phyloP scores from a whole-genome alignment of 2,888 invertebrate species.

The Apeira syringaria region DNA sequence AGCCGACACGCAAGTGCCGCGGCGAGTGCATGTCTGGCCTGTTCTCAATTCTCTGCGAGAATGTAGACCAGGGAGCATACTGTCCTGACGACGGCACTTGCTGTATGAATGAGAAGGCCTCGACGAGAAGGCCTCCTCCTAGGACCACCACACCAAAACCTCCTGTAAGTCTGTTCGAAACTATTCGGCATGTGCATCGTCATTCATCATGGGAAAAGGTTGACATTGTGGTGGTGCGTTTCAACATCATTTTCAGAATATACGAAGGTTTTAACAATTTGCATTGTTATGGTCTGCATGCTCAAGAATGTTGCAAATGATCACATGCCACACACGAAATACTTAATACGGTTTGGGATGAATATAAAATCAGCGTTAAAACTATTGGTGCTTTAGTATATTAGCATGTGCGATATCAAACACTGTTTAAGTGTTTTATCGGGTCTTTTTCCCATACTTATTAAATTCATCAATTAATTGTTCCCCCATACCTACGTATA shows the following conservation, averaged over 20 bases:
- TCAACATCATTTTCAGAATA: neutral
- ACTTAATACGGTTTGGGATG: too few relatives aligned
- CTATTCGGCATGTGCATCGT: conserved; percentile 1
- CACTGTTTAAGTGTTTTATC: too few relatives aligned
- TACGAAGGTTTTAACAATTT: too few relatives aligned
- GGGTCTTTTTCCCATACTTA: too few relatives aligned
- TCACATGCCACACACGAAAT: too few relatives aligned
- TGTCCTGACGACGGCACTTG: conserved; percentile 91
- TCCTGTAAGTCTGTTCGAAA: conserved; percentile 4
- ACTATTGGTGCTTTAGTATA: too few relatives aligned
- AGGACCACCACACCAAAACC: conserved; percentile 47
- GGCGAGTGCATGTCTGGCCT: conserved; percentile 93
- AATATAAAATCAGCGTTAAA: too few relatives aligned
- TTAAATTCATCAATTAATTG: too few relatives aligned
- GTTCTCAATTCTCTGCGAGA: conserved; percentile 93
- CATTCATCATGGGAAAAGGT: neutral
- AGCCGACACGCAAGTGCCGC: conserved; percentile 44
- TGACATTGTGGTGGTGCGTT: neutral
- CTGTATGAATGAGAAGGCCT: conserved; percentile 86
- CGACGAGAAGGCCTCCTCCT: conserved; percentile 54
- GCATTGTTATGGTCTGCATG: too few relatives aligned
- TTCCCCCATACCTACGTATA: too few relatives aligned
- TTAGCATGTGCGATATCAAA: neutral
- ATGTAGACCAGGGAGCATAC: conserved; percentile 89
- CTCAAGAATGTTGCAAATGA: too few relatives aligned